Evolutionary conservation across 2,888 invertebrate genomes (phyloP).

Genomic region (Temnothorax ravouxi): DNA sequence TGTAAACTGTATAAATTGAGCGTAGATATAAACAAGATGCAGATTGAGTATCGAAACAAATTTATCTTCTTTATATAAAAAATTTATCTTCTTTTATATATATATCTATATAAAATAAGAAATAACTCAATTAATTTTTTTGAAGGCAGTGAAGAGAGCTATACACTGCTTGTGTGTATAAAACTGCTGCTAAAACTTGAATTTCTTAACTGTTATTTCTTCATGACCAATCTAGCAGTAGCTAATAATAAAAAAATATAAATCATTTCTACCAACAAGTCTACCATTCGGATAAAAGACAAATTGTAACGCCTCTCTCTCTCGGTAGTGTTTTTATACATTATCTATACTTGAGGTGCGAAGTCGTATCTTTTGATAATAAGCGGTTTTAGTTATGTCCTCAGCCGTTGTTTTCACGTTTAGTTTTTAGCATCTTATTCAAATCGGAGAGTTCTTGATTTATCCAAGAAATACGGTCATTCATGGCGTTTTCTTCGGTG

Average conservation of each 20-base stretch:
- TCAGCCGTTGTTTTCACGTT: constrained; percentile 68
- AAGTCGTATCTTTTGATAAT: background rate
- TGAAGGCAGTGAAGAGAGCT: constrained; percentile 25
- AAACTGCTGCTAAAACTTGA: constrained; percentile 10
- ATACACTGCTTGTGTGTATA: background rate
- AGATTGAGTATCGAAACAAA: background rate
- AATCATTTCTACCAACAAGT: background rate
- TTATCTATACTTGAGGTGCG: background rate
- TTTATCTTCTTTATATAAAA: background rate
- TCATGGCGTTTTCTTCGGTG: constrained; percentile 83
- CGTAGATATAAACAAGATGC: background rate
- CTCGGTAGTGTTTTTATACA: background rate
- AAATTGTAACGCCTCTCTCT: background rate
- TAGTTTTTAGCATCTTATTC: constrained; percentile 81
- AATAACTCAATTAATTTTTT: background rate
- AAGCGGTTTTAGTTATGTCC: constrained; percentile 13
- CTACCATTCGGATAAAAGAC: background rate
- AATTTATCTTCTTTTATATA: background rate
- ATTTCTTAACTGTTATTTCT: background rate
- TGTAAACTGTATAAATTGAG: constrained; percentile 16
- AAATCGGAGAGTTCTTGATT: constrained; percentile 86
- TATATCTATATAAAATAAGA: background rate
- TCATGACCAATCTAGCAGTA: background rate
- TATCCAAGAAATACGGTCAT: constrained; percentile 88
- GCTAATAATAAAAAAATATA: background rate